Conservation (phyloP, 2,797 vertebrate species). For the Cephalopachus bancanus region DNA sequence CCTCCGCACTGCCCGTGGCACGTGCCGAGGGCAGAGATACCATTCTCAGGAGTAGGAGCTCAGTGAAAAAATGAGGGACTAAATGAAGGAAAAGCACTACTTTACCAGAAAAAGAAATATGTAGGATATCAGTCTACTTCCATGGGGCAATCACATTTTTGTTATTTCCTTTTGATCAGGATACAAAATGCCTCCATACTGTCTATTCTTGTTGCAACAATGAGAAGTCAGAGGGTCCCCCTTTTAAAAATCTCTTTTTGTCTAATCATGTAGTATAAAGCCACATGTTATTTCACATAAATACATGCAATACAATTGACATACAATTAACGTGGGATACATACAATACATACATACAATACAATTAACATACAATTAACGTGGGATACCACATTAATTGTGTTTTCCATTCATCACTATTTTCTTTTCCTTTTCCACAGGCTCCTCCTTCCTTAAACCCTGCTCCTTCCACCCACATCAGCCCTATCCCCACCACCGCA, state of each 20-base stretch:
- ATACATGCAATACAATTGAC: not conserved
- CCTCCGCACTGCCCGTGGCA: not conserved
- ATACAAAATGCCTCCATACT: not conserved
- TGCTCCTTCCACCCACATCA: rapidly evolving
- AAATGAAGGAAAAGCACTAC: not conserved
- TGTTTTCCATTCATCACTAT: not conserved
- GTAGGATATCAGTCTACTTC: not conserved
- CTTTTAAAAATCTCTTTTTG: not conserved
- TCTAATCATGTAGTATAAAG: not conserved
- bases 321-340: too few species aligned
- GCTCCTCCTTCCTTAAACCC: not conserved
- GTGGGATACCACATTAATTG: not conserved
- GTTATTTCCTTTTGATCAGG: not conserved
- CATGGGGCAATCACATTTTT: not conserved
- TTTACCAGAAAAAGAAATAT: not conserved
- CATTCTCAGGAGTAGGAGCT: not conserved
- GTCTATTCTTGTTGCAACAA: not conserved
- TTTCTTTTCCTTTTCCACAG: not conserved
- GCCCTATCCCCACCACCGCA: not conserved
- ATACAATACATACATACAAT: too few species aligned
- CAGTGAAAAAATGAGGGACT: not conserved
- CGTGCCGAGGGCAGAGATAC: not conserved
- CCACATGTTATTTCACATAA: not conserved
- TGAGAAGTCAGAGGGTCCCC: not conserved
- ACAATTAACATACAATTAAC: too few species aligned